Evolutionary conservation across 2,888 invertebrate genomes (phyloP), one percentile per base, ranked within the genome.

Genomic region (Volucella zonaria): DNA sequence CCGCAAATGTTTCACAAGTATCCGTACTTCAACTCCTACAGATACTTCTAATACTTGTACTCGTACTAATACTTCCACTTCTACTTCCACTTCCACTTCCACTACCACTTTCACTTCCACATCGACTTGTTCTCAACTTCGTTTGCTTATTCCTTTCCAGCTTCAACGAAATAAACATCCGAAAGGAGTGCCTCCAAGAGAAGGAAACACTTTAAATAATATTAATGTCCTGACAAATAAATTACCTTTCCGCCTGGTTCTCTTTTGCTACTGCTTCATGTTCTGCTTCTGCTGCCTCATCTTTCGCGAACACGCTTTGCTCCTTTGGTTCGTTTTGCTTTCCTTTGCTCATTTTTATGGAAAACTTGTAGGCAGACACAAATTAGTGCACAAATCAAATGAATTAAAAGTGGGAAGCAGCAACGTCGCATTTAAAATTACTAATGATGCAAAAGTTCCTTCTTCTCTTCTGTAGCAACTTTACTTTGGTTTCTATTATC

Each of bases 361-460:
- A 38, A 76, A 81, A 81, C 23, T 81, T 81, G 73, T 76, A 85
- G 85, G 81, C 81, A 85, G 77, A 67, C 73, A 73, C 61, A 81
- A 85, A 85, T 85, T 80, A 81, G 80, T 85, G 85, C 81, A 85
- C 83, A 80, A 83, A 76, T 83, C 83, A 85, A 85, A 85, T 73
- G 68, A 85, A 77, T 81, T 71, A 85, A 85, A 76, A 73, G 58
- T 64, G 73, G 40, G 64, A 58, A 14, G 31, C 62, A 68, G 66
- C 54, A 64, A 45, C 59, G 70, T 76, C 79, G 75, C 75, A 80
- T 83, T 83, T 80, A 83, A 83, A 83, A 83, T 80, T 83, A 83
- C 83, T 83, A 83, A 83, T 83, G 79, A 83, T 79, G 80, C 75
- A 31, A 79, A 83, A 76, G 70, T 78, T 78, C 67, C 74, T 70